Evolutionary conservation across 2,888 invertebrate species (phyloP).

Genomic region (Odontocolon sp.): DNA sequence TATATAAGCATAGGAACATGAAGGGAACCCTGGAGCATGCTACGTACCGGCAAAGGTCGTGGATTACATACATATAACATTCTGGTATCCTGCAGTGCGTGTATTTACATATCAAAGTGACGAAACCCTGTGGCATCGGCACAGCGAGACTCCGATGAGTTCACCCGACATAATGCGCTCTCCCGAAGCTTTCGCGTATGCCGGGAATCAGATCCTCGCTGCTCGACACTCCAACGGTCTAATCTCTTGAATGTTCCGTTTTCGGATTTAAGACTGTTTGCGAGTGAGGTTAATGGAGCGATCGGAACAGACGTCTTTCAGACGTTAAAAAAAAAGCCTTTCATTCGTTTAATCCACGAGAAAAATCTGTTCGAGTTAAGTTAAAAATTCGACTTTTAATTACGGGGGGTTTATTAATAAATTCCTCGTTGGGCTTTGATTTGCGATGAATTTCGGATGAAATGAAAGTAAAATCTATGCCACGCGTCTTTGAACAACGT

Average conservation of each 20-base stretch:
- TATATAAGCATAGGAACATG: constrained; percentile 25
- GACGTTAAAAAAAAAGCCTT: too few species aligned
- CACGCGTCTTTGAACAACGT: constrained; percentile 36
- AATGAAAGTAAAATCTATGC: too few species aligned
- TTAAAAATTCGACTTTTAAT: constrained; percentile 30
- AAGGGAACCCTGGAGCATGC: constrained; percentile 6
- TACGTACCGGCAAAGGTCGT: constrained; percentile 43
- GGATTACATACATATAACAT: constrained; percentile 56
- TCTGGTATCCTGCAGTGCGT: constrained; percentile 73
- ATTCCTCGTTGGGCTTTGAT: too few species aligned
- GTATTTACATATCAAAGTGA: constrained; percentile 81
- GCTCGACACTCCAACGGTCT: constrained; percentile 44
- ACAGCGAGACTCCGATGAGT: constrained; percentile 49
- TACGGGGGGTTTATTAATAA: too few species aligned
- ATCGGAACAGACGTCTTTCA: background rate
- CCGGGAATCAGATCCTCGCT: constrained; percentile 44
- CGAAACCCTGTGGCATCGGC: constrained; percentile 61
- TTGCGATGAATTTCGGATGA: too few species aligned
- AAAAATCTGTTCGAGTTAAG: constrained; percentile 9
- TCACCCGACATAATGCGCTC: constrained; percentile 59
- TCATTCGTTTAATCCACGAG: too few species aligned
- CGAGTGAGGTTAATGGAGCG: constrained; percentile 54
- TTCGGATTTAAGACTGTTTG: constrained; percentile 60
- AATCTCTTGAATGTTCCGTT: constrained; percentile 65
- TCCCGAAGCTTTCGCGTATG: background rate